Percentiles rank a stretch among this genome's conserved stretches.
Conservation (phyloP, 2,797 vertebrate genomes). For the Bryconaethiops microstoma region DNA sequence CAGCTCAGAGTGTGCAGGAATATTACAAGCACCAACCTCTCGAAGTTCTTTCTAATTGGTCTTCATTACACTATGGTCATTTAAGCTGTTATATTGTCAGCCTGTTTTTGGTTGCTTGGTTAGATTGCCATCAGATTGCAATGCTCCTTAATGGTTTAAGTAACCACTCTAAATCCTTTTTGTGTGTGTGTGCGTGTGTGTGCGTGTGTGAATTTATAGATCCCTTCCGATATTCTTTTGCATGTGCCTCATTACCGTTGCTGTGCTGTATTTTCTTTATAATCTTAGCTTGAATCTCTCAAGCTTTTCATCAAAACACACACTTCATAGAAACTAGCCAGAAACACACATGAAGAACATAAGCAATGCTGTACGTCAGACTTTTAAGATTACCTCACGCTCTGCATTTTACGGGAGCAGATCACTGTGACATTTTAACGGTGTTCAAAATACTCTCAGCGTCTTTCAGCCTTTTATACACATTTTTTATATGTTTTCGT, state of each 20-base stretch:
- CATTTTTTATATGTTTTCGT: conserved; percentile 26
- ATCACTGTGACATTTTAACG: conserved; percentile 13
- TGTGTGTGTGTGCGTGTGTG: neutral
- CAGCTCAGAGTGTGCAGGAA: conserved; percentile 8
- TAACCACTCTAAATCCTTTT: conserved; percentile 23
- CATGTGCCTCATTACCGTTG: neutral
- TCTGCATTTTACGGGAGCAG: neutral
- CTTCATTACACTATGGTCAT: conserved; percentile 2
- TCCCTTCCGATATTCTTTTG: neutral
- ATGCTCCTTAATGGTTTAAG: conserved; percentile 1
- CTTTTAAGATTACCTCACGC: conserved; percentile 30
- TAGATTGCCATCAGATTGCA: neutral
- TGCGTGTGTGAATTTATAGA: conserved; percentile 35
- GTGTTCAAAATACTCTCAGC: neutral
- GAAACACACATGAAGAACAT: neutral
- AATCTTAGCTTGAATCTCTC: neutral
- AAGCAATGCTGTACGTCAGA: conserved; percentile 31
- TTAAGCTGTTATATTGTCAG: conserved; percentile 8
- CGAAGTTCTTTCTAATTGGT: conserved; percentile 6
- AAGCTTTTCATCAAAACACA: neutral
- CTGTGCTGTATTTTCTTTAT: neutral
- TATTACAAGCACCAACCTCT: conserved; percentile 18
- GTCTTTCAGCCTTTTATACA: conserved; percentile 38
- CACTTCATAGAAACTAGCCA: neutral
- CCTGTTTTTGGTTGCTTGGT: neutral